A percentile compares a stretch with the other conserved stretches of the same genome.
phyloP scores from a whole-genome alignment of 1,140 invertebrate species.

The Euglossa dilemma region DNA sequence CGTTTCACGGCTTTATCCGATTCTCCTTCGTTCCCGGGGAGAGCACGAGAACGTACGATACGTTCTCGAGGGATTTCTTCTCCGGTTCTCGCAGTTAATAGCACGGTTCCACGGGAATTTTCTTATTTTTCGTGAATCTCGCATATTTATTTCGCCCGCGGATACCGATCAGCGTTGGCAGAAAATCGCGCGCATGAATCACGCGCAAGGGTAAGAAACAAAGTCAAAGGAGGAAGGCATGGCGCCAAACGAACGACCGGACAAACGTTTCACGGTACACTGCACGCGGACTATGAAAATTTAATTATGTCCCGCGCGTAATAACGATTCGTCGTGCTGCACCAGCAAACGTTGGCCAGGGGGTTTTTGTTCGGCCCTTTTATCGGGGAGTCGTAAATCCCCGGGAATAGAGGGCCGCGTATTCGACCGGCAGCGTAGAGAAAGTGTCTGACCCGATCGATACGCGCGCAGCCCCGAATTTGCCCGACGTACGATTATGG shows the following conservation, averaged over 20 bases:
- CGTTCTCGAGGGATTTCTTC: too few species aligned
- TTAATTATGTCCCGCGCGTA: constrained; percentile 40
- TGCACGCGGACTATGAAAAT: constrained; percentile 31
- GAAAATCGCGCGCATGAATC: constrained; percentile 12
- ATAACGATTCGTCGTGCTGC: constrained; percentile 13
- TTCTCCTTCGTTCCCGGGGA: neutral
- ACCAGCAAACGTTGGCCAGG: neutral
- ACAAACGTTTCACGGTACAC: constrained; percentile 17
- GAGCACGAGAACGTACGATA: too few species aligned
- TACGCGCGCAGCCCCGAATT: constrained; percentile 7
- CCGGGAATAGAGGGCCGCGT: neutral
- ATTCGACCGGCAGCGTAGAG: constrained; percentile 5
- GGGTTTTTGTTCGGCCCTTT: constrained; percentile 28
- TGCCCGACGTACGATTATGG: constrained; percentile 17
- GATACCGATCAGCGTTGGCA: neutral
- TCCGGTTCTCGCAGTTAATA: too few species aligned
- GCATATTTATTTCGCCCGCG: neutral
- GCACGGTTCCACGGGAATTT: too few species aligned
- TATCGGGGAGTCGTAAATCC: constrained; percentile 34
- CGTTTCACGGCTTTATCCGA: neutral
- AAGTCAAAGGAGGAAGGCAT: neutral
- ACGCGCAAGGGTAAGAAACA: constrained; percentile 22
- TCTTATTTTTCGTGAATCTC: neutral
- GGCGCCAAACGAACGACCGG: constrained; percentile 28
- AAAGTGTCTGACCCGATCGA: constrained; percentile 35